phyloP scores from a whole-genome alignment of 1,140 invertebrate species.

The Cotesia vestalis region DNA sequence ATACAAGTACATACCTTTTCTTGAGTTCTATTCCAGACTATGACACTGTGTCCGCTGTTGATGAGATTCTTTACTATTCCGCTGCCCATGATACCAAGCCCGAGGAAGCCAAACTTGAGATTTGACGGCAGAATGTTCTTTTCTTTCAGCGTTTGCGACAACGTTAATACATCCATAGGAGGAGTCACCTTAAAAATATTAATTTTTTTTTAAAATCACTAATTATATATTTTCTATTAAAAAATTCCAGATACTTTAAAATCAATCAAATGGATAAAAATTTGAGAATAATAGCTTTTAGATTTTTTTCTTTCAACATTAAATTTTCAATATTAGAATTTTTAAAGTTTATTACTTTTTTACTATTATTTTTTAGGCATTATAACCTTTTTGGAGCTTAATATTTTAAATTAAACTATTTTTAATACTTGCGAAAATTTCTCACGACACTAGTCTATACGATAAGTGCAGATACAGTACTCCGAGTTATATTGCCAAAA shows the following conservation, averaged over 20 bases:
- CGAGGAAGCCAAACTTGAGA: constrained; percentile 93
- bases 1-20: constrained; percentile 80
- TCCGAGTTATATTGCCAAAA: too few relatives aligned
- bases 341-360: too few relatives aligned
- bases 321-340: too few relatives aligned
- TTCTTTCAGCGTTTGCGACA: constrained; percentile 82
- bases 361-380: not conserved
- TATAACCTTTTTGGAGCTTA: too few relatives aligned
- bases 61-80: constrained; percentile 95
- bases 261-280: too few relatives aligned
- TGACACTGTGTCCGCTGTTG: constrained; percentile 91
- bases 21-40: constrained; percentile 92
- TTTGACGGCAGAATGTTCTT: constrained; percentile 88
- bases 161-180: constrained; percentile 78
- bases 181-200: constrained; percentile 71
- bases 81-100: constrained; percentile 95
- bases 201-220: not conserved
- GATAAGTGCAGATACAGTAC: too few relatives aligned
- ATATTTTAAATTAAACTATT: too few relatives aligned
- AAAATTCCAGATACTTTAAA: too few relatives aligned
- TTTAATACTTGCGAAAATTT: too few relatives aligned
- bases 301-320: too few relatives aligned
- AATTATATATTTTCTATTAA: not conserved
- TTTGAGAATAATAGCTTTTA: too few relatives aligned
- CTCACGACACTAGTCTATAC: too few relatives aligned